phyloP scores from a whole-genome alignment of 2,113 vertebrate species.

The Tichodroma muraria region DNA sequence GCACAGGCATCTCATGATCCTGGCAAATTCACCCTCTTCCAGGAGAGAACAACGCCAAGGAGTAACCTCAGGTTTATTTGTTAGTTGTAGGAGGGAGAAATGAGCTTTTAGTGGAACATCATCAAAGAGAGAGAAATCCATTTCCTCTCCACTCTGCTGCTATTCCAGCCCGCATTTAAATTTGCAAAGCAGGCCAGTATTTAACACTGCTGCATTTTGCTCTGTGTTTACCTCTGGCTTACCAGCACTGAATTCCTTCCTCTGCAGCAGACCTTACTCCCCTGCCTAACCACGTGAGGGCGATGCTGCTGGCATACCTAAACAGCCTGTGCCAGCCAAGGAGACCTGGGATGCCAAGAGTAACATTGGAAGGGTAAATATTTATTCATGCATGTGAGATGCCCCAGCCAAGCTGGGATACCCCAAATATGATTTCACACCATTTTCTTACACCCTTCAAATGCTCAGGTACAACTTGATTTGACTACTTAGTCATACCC shows the following conservation, averaged over 20 bases:
- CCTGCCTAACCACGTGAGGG: rapidly evolving
- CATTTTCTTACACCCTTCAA: background rate
- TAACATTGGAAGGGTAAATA: background rate
- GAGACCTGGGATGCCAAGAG: background rate
- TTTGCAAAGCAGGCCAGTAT: background rate
- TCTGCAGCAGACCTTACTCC: rapidly evolving
- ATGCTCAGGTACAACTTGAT: rapidly evolving
- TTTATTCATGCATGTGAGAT: rapidly evolving
- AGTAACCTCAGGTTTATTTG: background rate
- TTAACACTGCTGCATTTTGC: background rate
- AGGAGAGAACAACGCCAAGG: rapidly evolving
- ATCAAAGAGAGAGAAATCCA: background rate
- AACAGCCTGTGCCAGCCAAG: rapidly evolving
- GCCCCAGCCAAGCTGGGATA: background rate
- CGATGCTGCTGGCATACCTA: background rate
- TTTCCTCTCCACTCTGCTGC: background rate
- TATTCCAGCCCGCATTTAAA: background rate
- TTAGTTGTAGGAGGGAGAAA: background rate
- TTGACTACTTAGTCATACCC: background rate
- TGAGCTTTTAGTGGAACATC: background rate
- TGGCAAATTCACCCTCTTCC: background rate
- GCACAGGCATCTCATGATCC: background rate
- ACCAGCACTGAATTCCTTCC: background rate
- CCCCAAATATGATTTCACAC: rapidly evolving
- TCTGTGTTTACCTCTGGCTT: background rate